phyloP scores from a whole-genome alignment of 2,113 vertebrate species.

The Sphaerodactylus townsendi region DNA sequence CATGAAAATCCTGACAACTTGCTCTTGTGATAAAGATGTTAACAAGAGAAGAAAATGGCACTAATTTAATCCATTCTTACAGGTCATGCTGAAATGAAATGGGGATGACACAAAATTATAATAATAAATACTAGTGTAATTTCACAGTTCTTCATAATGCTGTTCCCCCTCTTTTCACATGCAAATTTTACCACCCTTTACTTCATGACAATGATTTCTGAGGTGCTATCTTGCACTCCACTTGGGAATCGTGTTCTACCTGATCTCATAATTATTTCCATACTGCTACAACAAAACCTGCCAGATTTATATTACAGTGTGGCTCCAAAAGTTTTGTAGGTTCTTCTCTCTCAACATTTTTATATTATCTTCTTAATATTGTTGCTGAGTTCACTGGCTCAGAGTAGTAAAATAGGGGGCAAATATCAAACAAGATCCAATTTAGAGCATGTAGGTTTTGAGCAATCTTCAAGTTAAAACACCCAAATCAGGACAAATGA shows the following conservation, averaged over 20 bases:
- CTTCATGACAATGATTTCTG: conserved; percentile 77
- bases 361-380: conserved; percentile 14
- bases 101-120: conserved; percentile 83
- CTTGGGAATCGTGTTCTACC: conserved; percentile 72
- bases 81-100: conserved; percentile 80
- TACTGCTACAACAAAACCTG: conserved; percentile 59
- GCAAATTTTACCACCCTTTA: conserved; percentile 72
- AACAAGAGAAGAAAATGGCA: conserved; percentile 84
- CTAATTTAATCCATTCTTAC: conserved; percentile 85
- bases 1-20: conserved; percentile 80
- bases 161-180: conserved; percentile 78
- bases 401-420: conserved; percentile 13
- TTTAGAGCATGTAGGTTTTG: not conserved
- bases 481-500: no score
- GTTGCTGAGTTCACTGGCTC: conserved; percentile 25
- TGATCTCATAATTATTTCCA: conserved; percentile 74
- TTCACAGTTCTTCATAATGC: conserved; percentile 79
- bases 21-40: conserved; percentile 82
- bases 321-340: conserved; percentile 44
- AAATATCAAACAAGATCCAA: not conserved
- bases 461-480: not conserved
- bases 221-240: conserved; percentile 69
- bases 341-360: conserved; percentile 22
- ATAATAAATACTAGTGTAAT: conserved; percentile 84
- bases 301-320: conserved; percentile 53